These are phyloP conservation scores for Spinus olivaceus DNA, from an alignment of 2,797 vertebrate genomes.

Conservation along the genomic window DNA sequence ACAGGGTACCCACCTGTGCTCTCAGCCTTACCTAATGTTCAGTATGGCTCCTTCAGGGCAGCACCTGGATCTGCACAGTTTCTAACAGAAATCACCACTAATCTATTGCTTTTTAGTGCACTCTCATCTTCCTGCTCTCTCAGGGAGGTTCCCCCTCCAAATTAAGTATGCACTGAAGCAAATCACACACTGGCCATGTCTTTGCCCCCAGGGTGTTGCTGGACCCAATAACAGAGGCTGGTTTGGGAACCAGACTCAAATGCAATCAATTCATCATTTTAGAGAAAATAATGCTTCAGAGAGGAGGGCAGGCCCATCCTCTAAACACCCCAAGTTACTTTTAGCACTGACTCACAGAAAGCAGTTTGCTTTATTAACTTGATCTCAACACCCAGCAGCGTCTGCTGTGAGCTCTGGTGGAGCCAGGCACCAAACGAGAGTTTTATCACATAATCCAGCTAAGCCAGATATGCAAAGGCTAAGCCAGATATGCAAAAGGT, in stretches of 20 bases:
- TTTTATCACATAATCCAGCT: not conserved
- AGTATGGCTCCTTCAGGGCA: not conserved
- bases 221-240: not conserved
- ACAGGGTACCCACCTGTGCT: not conserved
- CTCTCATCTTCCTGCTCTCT: not conserved
- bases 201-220: fast-evolving
- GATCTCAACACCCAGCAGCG: not conserved
- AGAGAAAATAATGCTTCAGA: not conserved
- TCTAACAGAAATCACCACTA: not conserved
- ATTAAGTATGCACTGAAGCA: not conserved
- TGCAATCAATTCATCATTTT: not conserved
- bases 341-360: not conserved
- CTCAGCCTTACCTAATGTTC: not conserved
- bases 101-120: not conserved
- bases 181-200: not conserved
- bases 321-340: not conserved
- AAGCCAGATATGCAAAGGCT: not conserved
- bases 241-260: not conserved
- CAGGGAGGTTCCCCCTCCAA: not conserved
- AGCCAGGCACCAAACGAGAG: not conserved
- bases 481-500: not conserved
- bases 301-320: not conserved
- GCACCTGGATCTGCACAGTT: fast-evolving
- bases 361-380: not conserved
- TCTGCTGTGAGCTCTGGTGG: not conserved